Base-by-base conservation (phyloP, 2,888 invertebrate species). In the Spisula subtruncata region DNA sequence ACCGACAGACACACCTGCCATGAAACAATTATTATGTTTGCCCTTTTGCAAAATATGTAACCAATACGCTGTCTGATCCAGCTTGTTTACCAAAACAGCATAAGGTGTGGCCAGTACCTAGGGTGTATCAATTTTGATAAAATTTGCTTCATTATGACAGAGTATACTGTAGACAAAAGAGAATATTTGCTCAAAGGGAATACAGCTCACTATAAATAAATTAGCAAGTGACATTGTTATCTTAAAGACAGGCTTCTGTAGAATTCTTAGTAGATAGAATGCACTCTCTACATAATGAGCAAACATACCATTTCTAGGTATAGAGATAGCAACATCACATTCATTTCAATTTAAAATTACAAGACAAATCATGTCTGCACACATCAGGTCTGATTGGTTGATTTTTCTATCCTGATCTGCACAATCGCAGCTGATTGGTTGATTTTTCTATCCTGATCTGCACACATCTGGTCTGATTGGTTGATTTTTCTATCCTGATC, bases 61-160 rank as follows among this genome's bases (percentile, higher is more conserved):
- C 12, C 51, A 51, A 51, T 51, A 12, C 14, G 51, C 14, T 51
- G 51, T 12, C 60, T 25, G 25, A 12, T 60, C n/a, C 14, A 32
- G 75, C 14, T 35, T 35, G 32, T 18, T 75, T 25, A 75, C 75
- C 75, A 32, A 35, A 75, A 75, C 75, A 32, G 8, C 0, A 25
- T 71, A 35, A 25, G 35, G 75, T 35, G 29, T 32, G 75, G 32
- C 75, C 75, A n/a, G n/a, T 75, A 75, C 35, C 75, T 1, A 32
- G 29, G 35, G 32, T 32, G 35, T 75, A 75, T 75, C 29, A 75
- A 75, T 75, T 75, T 75, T 35, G 75, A 75, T 75, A 75, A 75
- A 75, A 75, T 16, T 32, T 12, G 35, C 35, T 25, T 35, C 25
- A 81, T 51, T 81, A n/a, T 48, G 81, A 25, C 46, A n/a, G 81